Evolutionary conservation across 2,888 invertebrate species (phyloP), one percentile per base, ranked within the genome.

Genomic region (Odontomyia ornata): DNA sequence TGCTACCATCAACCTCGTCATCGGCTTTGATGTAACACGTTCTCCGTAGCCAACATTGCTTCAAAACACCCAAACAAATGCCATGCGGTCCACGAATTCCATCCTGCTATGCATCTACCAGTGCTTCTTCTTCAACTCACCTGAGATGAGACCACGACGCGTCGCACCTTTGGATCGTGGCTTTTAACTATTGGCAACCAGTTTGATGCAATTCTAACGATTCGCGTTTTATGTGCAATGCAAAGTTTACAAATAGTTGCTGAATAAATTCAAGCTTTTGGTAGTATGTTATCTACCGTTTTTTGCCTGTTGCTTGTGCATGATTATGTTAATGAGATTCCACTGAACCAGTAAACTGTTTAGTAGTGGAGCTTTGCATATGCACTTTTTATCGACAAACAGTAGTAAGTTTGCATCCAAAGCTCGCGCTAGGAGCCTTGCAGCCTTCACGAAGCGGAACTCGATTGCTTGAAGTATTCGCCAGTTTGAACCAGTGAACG

Each of bases 41-140:
- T 25, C 13, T 21, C 30, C 9, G 9, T 36, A 36, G 36, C 36
- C 36, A 36, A 13, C 46, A 69, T 47, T 43, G 18, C 47, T 69
- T 23, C 25, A n/a, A 47, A 25, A 69, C 69, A 69, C 69, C 69
- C 69, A 46, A 69, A 46, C 25, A n/a, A 47, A 69, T 69, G 23
- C 69, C 69, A 25, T 46, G 69, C 47, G 43, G 21, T 47, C 27
- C 69, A 47, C 47, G 46, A 69, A 69, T 69, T 47, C 69, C 47
- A 69, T 25, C 18, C 65, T n/a, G n/a, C n/a, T n/a, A 36, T 36
- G 36, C 9, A 65, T 15, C 69, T 47, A 25, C 25, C n/a, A 25
- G 60, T 18, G 25, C 25, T 36, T 36, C 25, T 36, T 36, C 25
- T 60, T 11, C 60, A 60, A 9, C 18, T 60, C 60, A 25, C 25